Conservation (phyloP, 2,113 vertebrate species). For the Oostethus manadensis region DNA sequence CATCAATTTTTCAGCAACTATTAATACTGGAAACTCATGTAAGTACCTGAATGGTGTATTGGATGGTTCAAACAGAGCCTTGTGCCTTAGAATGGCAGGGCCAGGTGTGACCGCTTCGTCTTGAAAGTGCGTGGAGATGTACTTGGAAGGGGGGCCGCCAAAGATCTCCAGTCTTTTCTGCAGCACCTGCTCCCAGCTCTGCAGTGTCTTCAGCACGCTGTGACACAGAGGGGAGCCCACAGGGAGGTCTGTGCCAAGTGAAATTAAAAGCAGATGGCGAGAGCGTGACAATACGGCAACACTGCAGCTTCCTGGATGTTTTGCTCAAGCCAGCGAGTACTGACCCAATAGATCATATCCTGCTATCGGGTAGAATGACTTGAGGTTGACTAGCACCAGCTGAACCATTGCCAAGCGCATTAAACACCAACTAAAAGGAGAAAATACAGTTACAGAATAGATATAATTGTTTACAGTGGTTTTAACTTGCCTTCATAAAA, state of each 20-base stretch:
- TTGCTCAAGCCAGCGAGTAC: background rate
- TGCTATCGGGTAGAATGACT: conserved; percentile 91
- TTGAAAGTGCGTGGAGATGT: conserved; percentile 78
- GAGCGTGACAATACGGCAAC: background rate
- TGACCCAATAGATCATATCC: conserved; percentile 97
- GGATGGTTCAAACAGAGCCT: conserved; percentile 87
- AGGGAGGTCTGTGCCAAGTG: conserved; percentile 80
- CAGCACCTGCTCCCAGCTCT: conserved; percentile 95
- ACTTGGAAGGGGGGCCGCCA: conserved; percentile 85
- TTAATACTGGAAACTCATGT: background rate
- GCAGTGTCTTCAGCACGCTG: conserved; percentile 86
- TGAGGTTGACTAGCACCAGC: conserved; percentile 88
- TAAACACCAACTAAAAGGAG: conserved; percentile 86
- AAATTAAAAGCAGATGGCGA: conserved; percentile 4
- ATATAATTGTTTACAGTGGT: conserved; percentile 1
- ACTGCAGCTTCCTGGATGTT: background rate
- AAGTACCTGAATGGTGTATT: conserved; percentile 91
- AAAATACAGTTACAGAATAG: conserved; percentile 8
- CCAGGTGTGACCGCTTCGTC: conserved; percentile 80
- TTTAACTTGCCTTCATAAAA: background rate
- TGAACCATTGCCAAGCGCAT: conserved; percentile 97
- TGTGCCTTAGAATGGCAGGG: conserved; percentile 92
- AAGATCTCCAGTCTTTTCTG: conserved; percentile 87
- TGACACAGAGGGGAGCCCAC: conserved; percentile 93
- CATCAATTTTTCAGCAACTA: background rate